Percentiles rank a stretch among this genome's conserved stretches.
Conservation (phyloP, 2,113 vertebrate genomes). For the Lutjanus erythropterus region DNA sequence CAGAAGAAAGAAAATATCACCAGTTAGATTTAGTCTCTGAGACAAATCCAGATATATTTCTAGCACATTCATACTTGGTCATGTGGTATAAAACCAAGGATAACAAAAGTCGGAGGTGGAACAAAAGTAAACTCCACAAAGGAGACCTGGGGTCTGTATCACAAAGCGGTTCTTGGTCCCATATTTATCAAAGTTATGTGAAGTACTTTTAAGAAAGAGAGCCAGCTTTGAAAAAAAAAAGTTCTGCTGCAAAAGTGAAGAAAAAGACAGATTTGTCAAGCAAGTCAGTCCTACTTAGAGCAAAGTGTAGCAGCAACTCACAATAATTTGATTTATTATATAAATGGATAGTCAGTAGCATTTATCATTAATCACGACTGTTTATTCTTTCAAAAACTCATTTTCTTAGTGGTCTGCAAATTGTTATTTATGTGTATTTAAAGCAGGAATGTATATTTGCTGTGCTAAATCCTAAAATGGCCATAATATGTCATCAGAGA, state of each 20-base stretch:
- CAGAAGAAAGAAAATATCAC: neutral
- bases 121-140: neutral
- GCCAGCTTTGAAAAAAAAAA: neutral
- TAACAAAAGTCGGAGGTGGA: neutral
- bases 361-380: no score
- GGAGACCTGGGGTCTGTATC: neutral
- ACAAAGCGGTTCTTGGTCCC: neutral
- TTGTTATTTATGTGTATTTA: no score
- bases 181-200: neutral
- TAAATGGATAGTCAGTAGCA: no score
- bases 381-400: no score
- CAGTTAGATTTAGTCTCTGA: conserved; percentile 13
- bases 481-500: no score
- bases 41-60: neutral
- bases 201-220: neutral
- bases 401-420: no score
- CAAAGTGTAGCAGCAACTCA: neutral
- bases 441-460: no score
- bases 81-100: neutral
- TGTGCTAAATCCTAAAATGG: no score
- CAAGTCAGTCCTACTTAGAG: neutral
- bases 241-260: neutral
- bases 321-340: no score
- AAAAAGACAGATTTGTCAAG: neutral
- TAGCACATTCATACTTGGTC: neutral